Evolutionary conservation across 2,888 invertebrate species (phyloP), one percentile per base, ranked within the genome.

Genomic region (Idaea dimidiata): DNA sequence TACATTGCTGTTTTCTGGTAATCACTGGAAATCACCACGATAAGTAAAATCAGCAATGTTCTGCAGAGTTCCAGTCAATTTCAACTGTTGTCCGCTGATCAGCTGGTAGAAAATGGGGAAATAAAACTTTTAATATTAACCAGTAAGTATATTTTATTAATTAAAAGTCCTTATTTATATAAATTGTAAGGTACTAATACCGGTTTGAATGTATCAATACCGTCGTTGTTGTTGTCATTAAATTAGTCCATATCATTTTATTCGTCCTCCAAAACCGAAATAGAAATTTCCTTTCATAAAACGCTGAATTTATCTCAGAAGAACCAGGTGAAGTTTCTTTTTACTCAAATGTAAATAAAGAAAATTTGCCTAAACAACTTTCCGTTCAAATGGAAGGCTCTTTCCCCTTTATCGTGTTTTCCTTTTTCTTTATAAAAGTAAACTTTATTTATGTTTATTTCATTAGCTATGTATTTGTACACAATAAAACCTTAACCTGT

Each of bases 361-460:
- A 77, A 81, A 81, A 81, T 79, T 81, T 80, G 73, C 79, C 76
- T 77, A 77, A 81, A 81, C 77, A 82, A 82, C 81, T 82, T 83
- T 81, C 77, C 73, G 79, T 79, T 79, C 77, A 78, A 82, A 81
- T 78, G 77, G 78, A 80, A 77, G 71, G 70, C 75, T 70, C 72
- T 72, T 78, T 74, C 77, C 79, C 78, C 77, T 81, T 82, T 79
- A 80, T 78, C 75, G 77, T 73, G 72, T 80, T 80, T 82, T 76
- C 77, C 75, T 76, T 77, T 78, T 81, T 75, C 74, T 71, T 71
- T 79, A 65, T 71, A 74, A 76, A 78, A 76, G 43, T 72, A 75
- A 77, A 77, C 69, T 80, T 78, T 80, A 78, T 79, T 79, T 79
- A 77, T 74, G 75, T 75, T 75, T 74, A 77, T 80, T 80, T 77